A percentile compares a stretch with the other conserved stretches of the same genome.
Conservation (phyloP, 2,113 vertebrate genomes). For the Cromileptes altivelis region DNA sequence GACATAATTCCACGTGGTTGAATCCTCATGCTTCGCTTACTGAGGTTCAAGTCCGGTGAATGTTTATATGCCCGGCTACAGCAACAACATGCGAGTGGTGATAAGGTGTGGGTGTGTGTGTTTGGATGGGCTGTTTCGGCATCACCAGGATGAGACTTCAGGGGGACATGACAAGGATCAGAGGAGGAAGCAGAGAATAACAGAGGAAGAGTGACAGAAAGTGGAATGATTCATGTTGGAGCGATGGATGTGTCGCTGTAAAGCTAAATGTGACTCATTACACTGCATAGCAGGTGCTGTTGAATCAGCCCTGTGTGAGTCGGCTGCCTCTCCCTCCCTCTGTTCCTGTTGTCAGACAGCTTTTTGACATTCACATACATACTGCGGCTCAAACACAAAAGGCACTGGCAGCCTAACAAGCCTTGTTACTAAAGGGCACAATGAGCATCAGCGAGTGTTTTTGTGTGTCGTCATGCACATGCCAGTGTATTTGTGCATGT, state of each 20-base stretch:
- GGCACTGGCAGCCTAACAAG: conserved; percentile 10
- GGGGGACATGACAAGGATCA: neutral
- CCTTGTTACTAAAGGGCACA: conserved; percentile 16
- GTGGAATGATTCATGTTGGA: conserved; percentile 28
- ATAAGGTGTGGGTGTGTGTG: conserved; percentile 5
- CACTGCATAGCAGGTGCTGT: conserved; percentile 41
- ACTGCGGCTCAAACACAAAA: conserved; percentile 53
- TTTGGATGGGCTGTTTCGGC: neutral
- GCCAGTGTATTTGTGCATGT: conserved; percentile 31
- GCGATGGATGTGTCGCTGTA: conserved; percentile 30
- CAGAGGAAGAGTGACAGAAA: conserved; percentile 36
- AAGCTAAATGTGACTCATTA: conserved; percentile 60
- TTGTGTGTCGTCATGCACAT: conserved; percentile 38
- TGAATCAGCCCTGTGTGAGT: conserved; percentile 38
- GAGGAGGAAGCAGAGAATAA: conserved; percentile 12
- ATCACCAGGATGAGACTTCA: neutral
- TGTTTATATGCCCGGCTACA: neutral
- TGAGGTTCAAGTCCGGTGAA: conserved; percentile 2
- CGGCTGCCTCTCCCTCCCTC: conserved; percentile 23
- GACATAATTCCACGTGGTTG: conserved; percentile 23
- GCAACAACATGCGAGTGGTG: neutral
- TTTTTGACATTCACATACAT: conserved; percentile 45
- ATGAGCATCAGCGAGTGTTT: conserved; percentile 3
- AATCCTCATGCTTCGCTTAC: neutral
- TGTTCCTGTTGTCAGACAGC: conserved; percentile 6